Base-by-base conservation (phyloP, 2,797 vertebrate genomes). In the Allobates femoralis region DNA sequence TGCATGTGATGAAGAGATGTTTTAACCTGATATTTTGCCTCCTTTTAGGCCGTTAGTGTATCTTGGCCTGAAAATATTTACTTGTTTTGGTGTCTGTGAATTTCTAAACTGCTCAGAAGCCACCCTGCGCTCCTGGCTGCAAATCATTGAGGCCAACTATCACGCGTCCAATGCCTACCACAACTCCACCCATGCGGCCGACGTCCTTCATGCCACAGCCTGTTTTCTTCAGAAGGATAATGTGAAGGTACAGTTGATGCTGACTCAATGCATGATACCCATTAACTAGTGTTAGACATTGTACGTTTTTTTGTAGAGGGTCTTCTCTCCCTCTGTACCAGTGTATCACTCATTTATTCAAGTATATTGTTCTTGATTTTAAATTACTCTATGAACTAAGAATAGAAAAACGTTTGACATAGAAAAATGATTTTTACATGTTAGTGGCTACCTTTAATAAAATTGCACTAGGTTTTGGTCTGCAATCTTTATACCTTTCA, bases 141-240 rank as follows among this genome's bases (percentile, higher is more conserved):
- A 96, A 88, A 85, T 96, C 89, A 96, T 96, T n/a, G 95, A 96
- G 91, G 93, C 93, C 85, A 96, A 95, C 88, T 96, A 96, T 86
- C 95, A 96, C 55, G 90, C 95, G 5, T 94, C 94, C 84, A 96
- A 96, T 3, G 90, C 95, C 19, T 96, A 96, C 90, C 95, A 96
- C 76, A 96, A 96, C 90, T 96, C 95, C 53, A 96, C 95, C 0
- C 95, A 96, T 0, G 95, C 95, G 0, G 94, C 95, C 0, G 95
- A 96, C 0, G 95, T 96, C 19, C 90, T 96, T 46, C 95, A 96
- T 0, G 95, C 95, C 78, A 96, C 95, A 0, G 95, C 95, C 11
- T 96, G 94, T 90, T 96, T 96, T 81, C 93, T 96, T 0, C 85
- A 93, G 15, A 95, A 95, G 87, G 95, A 96, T 5, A 92, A 91